Base-by-base conservation (phyloP, 2,797 vertebrate species). In the Pogonophryne albipinna region DNA sequence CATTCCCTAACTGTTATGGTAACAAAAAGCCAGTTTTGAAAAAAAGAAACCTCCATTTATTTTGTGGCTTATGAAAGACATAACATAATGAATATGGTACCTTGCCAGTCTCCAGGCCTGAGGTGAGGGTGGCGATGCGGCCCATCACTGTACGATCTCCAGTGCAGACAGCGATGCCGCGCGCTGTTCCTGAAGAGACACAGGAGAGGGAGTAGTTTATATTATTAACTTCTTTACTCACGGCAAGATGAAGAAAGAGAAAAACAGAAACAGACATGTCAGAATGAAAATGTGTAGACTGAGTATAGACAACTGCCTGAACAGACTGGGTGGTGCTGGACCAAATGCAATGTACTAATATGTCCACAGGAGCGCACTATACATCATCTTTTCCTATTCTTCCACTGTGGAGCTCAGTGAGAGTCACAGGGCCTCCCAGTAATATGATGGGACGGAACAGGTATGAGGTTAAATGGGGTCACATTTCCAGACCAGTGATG, bases 91-190 rank as follows among this genome's bases (percentile, higher is more conserved):
- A 60, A 2, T 12, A n/a, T 7, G 15, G 56, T 60, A 94, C 93
- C 93, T 97, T 97, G 63, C 97, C 97, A 2, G 96, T 96, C 88
- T 97, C 96, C 82, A 98, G 94, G 60, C 97, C 97, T 0, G 97
- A 98, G 23, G 97, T 97, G 83, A 98, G 92, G 0, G 97, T 98
- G 64, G 97, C 97, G 2, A 97, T 98, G 53, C 97, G 96, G 23
- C 97, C 97, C 97, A 98, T 98, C 85, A 98, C 97, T 0, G 97
- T 98, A 2, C 95, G 96, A 87, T 98, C 97, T 0, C 97, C 97
- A 0, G 97, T 97, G 53, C 96, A 96, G 67, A 98, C 94, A 38
- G 97, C 96, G 7, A 98, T 97, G 0, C 97, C 97, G 2, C 97
- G 96, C 1, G 97, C 97, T 0, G 97, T 98, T 79, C 97, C 97